Evolutionary conservation across 2,797 vertebrate species (phyloP), one percentile per base, ranked within the genome.

Genomic region (Hippoglossus hippoglossus): DNA sequence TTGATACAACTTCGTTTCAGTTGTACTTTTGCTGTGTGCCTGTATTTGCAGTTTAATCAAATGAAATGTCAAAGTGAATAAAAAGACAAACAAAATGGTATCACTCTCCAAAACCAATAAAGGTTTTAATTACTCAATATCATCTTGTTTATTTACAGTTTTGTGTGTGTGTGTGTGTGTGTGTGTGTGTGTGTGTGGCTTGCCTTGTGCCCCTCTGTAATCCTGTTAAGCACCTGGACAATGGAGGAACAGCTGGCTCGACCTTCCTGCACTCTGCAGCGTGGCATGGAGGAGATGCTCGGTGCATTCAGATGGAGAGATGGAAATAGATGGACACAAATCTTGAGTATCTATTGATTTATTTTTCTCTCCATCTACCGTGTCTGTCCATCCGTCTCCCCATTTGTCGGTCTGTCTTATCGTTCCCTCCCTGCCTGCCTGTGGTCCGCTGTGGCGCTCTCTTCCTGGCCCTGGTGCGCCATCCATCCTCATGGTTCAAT

Each of bases 161-260:
- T 75, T 31, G 13, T 55, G 25, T 34, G n/a, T 68, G 63, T 72
- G 58, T 60, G 36, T 71, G 47, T 49, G 67, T 56, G 31, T 67
- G 39, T 50, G 51, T 64, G 57, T 77, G 80, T 61, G 18, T 59
- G 67, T 2, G 53, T 11, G 47, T 63, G 62, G 25, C 71, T 84
- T 83, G 75, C 78, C 85, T 82, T 24, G 21, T 81, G 83, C 46
- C 71, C 79, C 82, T 51, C 67, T 63, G 25, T 93, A 94, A 95
- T 94, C 93, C 85, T 78, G 82, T 93, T 94, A 95, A 94, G 92
- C 91, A 93, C 91, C 91, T 92, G 87, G 88, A 90, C 94, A 93
- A 92, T 87, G 51, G 87, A 28, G 41, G 66, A 94, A 90, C 94
- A 95, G 94, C 95, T 96, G 95, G 91, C 71, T 81, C 50, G 75